Conservation (phyloP, 2,113 vertebrate genomes). For the Chauna torquata region DNA sequence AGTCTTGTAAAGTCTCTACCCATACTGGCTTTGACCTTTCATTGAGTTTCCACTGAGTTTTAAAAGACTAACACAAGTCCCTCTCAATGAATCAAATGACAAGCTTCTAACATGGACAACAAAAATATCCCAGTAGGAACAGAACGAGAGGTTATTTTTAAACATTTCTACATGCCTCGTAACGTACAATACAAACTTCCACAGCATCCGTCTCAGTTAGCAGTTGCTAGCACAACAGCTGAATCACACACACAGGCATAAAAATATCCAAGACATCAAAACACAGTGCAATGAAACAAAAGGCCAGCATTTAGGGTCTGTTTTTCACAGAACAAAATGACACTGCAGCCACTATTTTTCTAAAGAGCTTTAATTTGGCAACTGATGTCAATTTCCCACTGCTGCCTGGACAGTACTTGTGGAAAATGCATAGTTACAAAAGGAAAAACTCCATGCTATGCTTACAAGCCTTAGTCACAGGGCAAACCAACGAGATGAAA, state of each 20-base stretch:
- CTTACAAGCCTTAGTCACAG: not conserved
- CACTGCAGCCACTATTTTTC: not conserved
- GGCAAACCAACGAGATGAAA: not conserved
- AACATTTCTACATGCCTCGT: constrained; percentile 71
- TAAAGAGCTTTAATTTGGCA: not conserved
- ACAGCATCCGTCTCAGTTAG: constrained; percentile 20
- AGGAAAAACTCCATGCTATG: not conserved
- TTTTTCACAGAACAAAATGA: not conserved
- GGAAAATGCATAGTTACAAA: not conserved
- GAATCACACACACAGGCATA: constrained; percentile 17
- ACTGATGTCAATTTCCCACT: not conserved
- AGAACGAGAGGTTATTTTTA: constrained; percentile 89
- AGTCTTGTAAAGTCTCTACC: constrained; percentile 15
- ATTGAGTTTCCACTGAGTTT: constrained; percentile 57
- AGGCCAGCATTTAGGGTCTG: not conserved
- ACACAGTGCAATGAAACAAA: not conserved
- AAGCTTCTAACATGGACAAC: constrained; percentile 78
- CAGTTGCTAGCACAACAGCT: constrained; percentile 70
- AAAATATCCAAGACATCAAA: constrained; percentile 36
- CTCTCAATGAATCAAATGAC: constrained; percentile 86
- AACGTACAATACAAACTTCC: constrained; percentile 65
- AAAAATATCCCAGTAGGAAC: constrained; percentile 86
- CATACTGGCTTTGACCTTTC: constrained; percentile 70
- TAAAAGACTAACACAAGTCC: constrained; percentile 50
- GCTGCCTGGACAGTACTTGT: not conserved